phyloP scores from a whole-genome alignment of 2,797 vertebrate genomes.

The Cheirogaleus major region DNA sequence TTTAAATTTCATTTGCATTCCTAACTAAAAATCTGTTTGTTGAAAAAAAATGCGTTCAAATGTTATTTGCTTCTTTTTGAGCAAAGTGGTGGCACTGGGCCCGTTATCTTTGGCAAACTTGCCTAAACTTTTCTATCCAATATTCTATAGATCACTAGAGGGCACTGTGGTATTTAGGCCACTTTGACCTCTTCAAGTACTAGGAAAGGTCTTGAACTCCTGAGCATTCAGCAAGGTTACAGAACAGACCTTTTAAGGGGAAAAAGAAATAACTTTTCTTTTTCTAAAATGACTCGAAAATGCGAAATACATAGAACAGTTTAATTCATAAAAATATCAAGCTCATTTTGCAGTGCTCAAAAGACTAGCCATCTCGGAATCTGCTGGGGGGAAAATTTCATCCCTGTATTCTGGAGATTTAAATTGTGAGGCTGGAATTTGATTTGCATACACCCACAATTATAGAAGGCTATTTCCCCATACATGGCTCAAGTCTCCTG shows the following conservation, averaged over 20 bases:
- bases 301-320: fast-evolving
- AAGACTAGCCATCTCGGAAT: neutral
- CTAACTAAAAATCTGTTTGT: constrained; percentile 13
- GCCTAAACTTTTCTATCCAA: constrained; percentile 62
- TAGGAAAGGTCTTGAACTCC: constrained; percentile 85
- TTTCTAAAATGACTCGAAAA: neutral
- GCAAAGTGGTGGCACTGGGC: neutral
- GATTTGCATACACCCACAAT: neutral
- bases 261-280: neutral
- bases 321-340: neutral
- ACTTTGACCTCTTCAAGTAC: constrained; percentile 87
- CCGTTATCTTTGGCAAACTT: constrained; percentile 54
- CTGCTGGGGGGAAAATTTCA: neutral
- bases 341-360: neutral
- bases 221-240: constrained; percentile 40
- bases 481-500: constrained; percentile 60
- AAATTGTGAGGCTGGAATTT: neutral
- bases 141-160: constrained; percentile 90
- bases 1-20: neutral
- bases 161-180: constrained; percentile 93
- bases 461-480: constrained; percentile 38
- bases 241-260: neutral
- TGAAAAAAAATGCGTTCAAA: neutral
- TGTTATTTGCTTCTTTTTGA: constrained; percentile 2
- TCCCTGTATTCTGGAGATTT: neutral